Evolutionary conservation across 2,888 invertebrate species (phyloP), one percentile per base, ranked within the genome.

Genomic region (Tetragnatha montana): DNA sequence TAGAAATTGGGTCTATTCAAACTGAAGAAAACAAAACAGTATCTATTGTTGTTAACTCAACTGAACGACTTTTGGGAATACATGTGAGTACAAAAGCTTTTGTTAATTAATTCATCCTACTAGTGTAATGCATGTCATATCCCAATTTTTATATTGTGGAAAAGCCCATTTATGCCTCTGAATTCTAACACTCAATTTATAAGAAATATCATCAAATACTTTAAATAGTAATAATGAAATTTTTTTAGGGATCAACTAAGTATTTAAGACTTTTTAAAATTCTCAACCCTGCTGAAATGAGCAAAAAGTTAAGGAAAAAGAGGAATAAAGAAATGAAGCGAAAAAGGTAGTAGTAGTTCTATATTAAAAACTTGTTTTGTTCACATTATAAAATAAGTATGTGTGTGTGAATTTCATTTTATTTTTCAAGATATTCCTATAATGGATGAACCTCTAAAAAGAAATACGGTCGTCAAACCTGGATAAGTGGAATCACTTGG

Each of bases 221-320:
- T 0, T 60, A 60, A 12, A 60, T 60, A 17, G 4, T 60, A n/a
- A 68, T 70, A 22, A n/a, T 49, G 74, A 21, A 8, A 69, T n/a
- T 71, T 35, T 35, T 78, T 79, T 8, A 94, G 93, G 98, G 98
- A 2, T 96, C 95, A 14, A 97, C 98, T 92, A 95, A 95, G 85
- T 94, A 95, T 47, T 94, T 99, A 19, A 99, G 99, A 94, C 93
- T 97, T 84, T 99, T 97, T 93, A 94, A 95, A 73, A 96, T 99
- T 92, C 95, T 96, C 92, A 94, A 96, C 0, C 96, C 96, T 22
- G 96, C 51, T 10, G 96, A 14, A 97, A 97, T 95, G 96, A 0
- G 95, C 95, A 91, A 94, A 94, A 95, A 96, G 91, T 94, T 96
- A 92, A 94, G 95, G 50, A 98, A 98, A 93, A 95, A 98, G 70